A percentile compares a stretch with the other conserved stretches of the same genome.
phyloP scores from a whole-genome alignment of 2,113 vertebrate genomes.

The Labeo rohita region DNA sequence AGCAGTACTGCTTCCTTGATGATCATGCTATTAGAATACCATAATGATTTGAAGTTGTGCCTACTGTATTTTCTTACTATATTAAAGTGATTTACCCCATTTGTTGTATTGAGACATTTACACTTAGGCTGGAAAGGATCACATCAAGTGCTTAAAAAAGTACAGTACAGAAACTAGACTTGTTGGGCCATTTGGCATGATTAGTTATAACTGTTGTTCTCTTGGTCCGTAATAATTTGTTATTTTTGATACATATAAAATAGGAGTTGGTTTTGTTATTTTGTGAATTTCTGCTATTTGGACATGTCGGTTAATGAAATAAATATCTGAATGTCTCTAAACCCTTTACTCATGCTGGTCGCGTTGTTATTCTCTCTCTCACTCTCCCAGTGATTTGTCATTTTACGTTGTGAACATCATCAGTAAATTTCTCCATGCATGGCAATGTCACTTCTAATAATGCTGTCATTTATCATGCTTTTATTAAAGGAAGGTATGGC shows the following conservation, averaged over 20 bases:
- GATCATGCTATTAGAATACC: background rate
- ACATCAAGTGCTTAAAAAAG: background rate
- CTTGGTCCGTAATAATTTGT: background rate
- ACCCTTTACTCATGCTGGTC: background rate
- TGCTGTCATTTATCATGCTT: constrained; percentile 19
- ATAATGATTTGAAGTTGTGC: background rate
- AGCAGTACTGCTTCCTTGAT: background rate
- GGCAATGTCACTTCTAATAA: constrained; percentile 29
- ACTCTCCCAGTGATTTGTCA: background rate
- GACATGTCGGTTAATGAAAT: background rate
- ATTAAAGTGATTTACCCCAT: background rate
- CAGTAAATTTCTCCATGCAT: constrained; percentile 3
- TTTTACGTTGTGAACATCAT: background rate
- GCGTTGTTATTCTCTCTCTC: background rate
- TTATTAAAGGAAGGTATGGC: background rate
- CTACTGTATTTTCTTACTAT: background rate
- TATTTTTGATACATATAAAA: background rate
- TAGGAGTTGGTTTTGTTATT: background rate
- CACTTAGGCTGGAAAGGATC: background rate
- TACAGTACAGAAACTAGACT: background rate
- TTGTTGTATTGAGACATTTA: background rate
- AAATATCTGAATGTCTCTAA: background rate
- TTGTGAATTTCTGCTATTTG: background rate
- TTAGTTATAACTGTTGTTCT: background rate
- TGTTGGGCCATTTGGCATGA: background rate